phyloP scores from a whole-genome alignment of 2,113 vertebrate species.

The Malurus alboscapulatus region DNA sequence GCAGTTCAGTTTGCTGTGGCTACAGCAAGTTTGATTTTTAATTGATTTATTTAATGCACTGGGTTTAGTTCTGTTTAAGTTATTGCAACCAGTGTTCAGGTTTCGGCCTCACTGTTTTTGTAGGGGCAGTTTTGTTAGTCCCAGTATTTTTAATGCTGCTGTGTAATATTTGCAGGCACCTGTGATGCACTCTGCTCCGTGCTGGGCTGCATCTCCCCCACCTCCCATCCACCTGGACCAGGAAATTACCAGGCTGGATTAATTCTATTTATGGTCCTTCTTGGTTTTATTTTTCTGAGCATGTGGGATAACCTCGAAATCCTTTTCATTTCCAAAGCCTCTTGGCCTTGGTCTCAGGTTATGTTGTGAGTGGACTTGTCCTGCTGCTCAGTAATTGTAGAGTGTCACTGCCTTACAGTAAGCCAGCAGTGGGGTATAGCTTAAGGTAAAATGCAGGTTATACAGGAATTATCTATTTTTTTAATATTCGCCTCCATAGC shows the following conservation, averaged over 20 bases:
- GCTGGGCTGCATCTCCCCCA: not conserved
- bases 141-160: too few relatives aligned
- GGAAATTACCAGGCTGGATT: not conserved
- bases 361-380: not conserved
- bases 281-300: not conserved
- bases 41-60: not conserved
- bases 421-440: not conserved
- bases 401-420: not conserved
- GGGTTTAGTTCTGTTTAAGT: not conserved
- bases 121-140: not conserved
- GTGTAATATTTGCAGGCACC: not conserved
- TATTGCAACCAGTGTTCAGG: not conserved
- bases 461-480: not conserved
- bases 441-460: not conserved
- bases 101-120: not conserved
- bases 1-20: not conserved
- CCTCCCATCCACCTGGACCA: too few relatives aligned
- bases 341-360: not conserved
- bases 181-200: not conserved
- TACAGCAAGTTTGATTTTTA: not conserved
- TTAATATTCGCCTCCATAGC: not conserved
- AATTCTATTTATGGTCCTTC: not conserved
- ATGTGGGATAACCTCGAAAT: not conserved
- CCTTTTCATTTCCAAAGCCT: not conserved
- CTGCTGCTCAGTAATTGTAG: not conserved